A percentile compares a stretch with the other conserved stretches of the same genome.
Evolutionary conservation across 2,888 invertebrate species (phyloP).

Genomic region (Cosmia trapezina): DNA sequence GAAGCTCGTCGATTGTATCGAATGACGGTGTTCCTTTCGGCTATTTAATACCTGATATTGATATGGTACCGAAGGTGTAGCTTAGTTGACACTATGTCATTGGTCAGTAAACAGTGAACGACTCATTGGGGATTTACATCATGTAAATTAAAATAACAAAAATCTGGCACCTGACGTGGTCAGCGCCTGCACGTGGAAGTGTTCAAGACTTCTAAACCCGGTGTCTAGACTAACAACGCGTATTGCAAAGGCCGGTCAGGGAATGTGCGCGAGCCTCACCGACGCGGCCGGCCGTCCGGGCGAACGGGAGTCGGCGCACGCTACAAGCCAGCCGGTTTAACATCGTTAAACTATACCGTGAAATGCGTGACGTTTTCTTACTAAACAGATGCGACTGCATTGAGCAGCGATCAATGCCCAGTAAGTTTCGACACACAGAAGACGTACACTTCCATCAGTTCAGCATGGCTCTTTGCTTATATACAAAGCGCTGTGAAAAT

Average conservation of each 20-base stretch:
- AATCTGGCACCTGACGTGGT: slow-evolving; percentile 70
- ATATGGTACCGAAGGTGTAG: slow-evolving; percentile 50
- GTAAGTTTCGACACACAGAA: slow-evolving; percentile 75
- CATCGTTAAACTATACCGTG: slow-evolving; percentile 68
- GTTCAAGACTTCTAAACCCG: slow-evolving; percentile 73
- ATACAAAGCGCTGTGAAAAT: slow-evolving; percentile 42
- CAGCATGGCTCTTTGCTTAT: neutral
- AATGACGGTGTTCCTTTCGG: slow-evolving; percentile 71
- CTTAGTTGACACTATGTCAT: slow-evolving; percentile 34
- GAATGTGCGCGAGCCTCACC: slow-evolving; percentile 75
- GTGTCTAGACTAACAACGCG: slow-evolving; percentile 73
- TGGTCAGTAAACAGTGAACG: slow-evolving; percentile 27
- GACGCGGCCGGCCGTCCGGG: slow-evolving; percentile 73
- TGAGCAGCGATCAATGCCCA: slow-evolving; percentile 77
- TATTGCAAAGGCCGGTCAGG: slow-evolving; percentile 70
- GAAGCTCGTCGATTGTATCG: slow-evolving; percentile 71
- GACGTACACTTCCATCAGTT: slow-evolving; percentile 67
- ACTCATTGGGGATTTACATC: neutral
- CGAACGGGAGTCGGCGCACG: slow-evolving; percentile 74
- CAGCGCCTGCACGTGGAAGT: slow-evolving; percentile 71
- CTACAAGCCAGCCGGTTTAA: slow-evolving; percentile 72
- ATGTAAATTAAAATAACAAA: slow-evolving; percentile 51
- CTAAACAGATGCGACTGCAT: slow-evolving; percentile 72
- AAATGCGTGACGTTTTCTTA: slow-evolving; percentile 69
- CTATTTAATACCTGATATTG: slow-evolving; percentile 71